Percentiles rank a stretch among this genome's conserved stretches.
Conservation (phyloP, 1,140 invertebrate genomes). For the Battus philenor region DNA sequence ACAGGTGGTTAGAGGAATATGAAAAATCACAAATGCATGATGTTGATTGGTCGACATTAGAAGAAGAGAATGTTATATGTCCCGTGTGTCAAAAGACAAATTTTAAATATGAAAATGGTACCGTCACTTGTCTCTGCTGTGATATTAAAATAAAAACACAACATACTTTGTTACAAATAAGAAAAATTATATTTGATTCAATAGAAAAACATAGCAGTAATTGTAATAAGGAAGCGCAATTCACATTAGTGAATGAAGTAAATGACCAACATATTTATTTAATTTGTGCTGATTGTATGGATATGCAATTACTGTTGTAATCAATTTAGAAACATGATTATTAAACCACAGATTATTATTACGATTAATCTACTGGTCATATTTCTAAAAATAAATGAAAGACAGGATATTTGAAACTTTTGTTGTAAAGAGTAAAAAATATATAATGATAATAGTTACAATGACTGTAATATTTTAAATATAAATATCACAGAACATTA, state of each 20-base stretch:
- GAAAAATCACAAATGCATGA: conserved; percentile 48
- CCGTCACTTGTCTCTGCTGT: conserved; percentile 40
- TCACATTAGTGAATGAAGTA: conserved; percentile 38
- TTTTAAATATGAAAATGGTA: conserved; percentile 27
- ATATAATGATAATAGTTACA: too few species aligned
- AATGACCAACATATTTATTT: conserved; percentile 50
- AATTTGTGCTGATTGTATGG: conserved; percentile 51
- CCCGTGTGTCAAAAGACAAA: conserved; percentile 57
- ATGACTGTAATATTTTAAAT: too few species aligned
- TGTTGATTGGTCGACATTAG: conserved; percentile 45
- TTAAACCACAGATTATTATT: too few species aligned
- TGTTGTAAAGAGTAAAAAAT: too few species aligned
- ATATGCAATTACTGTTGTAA: conserved; percentile 50
- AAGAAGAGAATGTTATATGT: conserved; percentile 55
- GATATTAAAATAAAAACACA: conserved; percentile 34
- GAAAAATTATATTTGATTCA: conserved; percentile 33
- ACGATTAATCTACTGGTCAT: too few species aligned
- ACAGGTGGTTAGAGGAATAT: conserved; percentile 58
- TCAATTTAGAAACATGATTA: too few species aligned
- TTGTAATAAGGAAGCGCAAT: conserved; percentile 40
- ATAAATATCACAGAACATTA: too few species aligned
- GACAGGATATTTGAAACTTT: too few species aligned
- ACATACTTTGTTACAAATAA: conserved; percentile 35
- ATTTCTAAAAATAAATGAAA: too few species aligned
- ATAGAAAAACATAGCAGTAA: conserved; percentile 41